Conservation (phyloP, 1,140 invertebrate species). For the Diachasma alloeum region DNA sequence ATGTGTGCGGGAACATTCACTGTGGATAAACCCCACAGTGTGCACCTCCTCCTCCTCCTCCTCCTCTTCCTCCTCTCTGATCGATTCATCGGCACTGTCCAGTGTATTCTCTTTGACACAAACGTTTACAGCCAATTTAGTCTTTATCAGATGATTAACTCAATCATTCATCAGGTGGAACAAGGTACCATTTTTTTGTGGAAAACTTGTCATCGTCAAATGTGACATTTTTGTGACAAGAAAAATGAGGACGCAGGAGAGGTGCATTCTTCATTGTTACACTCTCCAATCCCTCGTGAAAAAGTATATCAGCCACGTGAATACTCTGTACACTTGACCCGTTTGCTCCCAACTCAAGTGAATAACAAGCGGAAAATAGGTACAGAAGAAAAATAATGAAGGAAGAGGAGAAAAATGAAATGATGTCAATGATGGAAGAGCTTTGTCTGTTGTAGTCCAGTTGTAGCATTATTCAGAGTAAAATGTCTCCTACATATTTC, state of each 20-base stretch:
- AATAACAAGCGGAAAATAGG: not conserved
- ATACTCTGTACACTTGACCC: constrained; percentile 2
- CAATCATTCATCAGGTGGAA: not conserved
- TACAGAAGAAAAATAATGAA: not conserved
- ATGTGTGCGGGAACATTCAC: not conserved
- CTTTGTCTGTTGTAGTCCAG: not conserved
- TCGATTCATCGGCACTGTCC: not conserved
- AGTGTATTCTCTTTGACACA: not conserved
- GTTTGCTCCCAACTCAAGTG: not conserved
- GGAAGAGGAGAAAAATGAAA: not conserved
- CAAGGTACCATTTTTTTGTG: not conserved
- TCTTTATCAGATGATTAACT: not conserved
- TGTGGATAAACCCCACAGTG: not conserved
- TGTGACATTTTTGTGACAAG: not conserved
- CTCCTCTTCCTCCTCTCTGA: not conserved
- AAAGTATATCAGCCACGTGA: not conserved
- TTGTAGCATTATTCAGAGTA: not conserved
- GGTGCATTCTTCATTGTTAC: not conserved
- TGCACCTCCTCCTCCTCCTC: no score
- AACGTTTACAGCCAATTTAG: not conserved
- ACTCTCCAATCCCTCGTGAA: not conserved
- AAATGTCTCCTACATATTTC: not conserved
- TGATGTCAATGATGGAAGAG: not conserved
- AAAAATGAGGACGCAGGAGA: not conserved
- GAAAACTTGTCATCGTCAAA: not conserved